Evolutionary conservation across 1,140 invertebrate genomes (phyloP), one percentile per base, ranked within the genome.

Genomic region (Patella vulgata): DNA sequence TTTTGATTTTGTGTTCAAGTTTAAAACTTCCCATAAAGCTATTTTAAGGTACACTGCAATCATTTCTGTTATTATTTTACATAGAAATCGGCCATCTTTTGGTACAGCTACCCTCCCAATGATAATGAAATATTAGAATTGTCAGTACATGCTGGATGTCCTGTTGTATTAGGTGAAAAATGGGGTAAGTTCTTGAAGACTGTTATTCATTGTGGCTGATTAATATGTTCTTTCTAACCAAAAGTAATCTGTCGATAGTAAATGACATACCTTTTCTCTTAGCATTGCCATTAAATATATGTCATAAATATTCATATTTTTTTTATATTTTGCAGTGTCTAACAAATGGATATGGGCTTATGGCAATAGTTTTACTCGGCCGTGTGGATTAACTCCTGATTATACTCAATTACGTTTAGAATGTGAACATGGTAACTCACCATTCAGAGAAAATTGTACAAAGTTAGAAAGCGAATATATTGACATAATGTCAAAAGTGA

Each of bases 281-380:
- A 6, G 8, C n/a, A 9, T 8, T 8, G 19, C 6, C n/a, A 6
- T 8, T 47, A 23, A 6, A 9, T 9, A 23, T 11, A 6, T 8
- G 8, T 6, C 9, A 19, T n/a, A 8, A 47, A 23, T 19, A 6
- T 19, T 47, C 9, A 9, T 19, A n/a, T 47, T 6, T n/a, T 8
- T 11, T 19, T 11, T 47, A 6, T n/a, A 19, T 23, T 8, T 19
- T 28, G 51, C 63, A 65, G 63, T 65, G 6, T 30, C 50, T 33
- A 65, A 65, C 63, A 65, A 65, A 36, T 65, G 63, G 63, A 47
- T 65, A 17, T 52, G 42, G 56, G 53, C 63, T 12, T 54, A 59
- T 44, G 63, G 63, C 21, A 64, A 64, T 42, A 64, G 56, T 5
- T 65, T 65, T 48, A 14, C 25, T 6, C 27, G 63, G 25, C 55